phyloP scores from a whole-genome alignment of 1,140 invertebrate species.

The Homalodisca vitripennis region DNA sequence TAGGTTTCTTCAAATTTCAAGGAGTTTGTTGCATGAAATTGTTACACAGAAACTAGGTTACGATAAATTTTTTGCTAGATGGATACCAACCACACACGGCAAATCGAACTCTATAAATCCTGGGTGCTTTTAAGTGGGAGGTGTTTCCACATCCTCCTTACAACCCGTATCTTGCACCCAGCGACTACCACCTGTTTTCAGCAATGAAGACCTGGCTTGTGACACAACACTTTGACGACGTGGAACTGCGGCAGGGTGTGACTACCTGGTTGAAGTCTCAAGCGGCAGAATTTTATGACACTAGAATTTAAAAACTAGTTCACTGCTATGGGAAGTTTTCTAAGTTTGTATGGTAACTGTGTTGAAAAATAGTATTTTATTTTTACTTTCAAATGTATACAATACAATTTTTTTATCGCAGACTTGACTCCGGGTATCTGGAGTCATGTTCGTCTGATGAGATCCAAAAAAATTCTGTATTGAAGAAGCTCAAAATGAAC shows the following conservation, averaged over 20 bases:
- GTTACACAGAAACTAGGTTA: too few relatives aligned
- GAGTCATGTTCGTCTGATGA: too few relatives aligned
- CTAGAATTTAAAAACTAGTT: conserved; percentile 26
- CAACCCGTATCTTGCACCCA: conserved; percentile 42
- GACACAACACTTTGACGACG: conserved; percentile 27
- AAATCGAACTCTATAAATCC: too few relatives aligned
- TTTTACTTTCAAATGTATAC: conserved; percentile 9
- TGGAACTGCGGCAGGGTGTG: conserved; percentile 19
- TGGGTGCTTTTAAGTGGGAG: conserved; percentile 44
- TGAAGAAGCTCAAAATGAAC: too few relatives aligned
- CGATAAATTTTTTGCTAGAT: too few relatives aligned
- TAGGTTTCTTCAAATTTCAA: too few relatives aligned
- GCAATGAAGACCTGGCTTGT: conserved; percentile 32
- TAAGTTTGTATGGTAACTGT: conserved; percentile 24
- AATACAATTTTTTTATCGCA: conserved; percentile 15
- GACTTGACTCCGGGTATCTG: too few relatives aligned
- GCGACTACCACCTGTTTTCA: conserved; percentile 44
- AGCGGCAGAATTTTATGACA: conserved; percentile 24
- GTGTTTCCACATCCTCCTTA: conserved; percentile 44
- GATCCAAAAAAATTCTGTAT: too few relatives aligned
- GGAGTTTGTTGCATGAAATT: too few relatives aligned
- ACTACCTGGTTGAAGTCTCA: conserved; percentile 16
- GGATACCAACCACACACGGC: too few relatives aligned
- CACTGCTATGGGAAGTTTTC: conserved; percentile 22
- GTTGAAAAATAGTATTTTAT: conserved; percentile 29